These are phyloP conservation scores for Sardina pilchardus DNA, from an alignment of 2,113 vertebrate species.

Conservation along the genomic window DNA sequence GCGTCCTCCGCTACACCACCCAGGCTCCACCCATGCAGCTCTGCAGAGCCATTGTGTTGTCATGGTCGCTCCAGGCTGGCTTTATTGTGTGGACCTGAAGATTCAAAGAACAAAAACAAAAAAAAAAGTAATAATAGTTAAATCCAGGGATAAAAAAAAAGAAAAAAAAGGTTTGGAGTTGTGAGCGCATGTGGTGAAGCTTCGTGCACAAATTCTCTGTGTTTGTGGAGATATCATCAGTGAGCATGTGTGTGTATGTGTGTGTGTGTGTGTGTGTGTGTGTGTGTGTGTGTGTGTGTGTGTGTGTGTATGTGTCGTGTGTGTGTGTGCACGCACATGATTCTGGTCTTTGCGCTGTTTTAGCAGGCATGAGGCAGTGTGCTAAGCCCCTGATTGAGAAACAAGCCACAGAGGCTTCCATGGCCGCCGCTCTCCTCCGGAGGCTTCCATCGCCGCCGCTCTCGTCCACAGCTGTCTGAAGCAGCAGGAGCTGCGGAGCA, in stretches of 20 bases:
- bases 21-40: neutral
- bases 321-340: conserved; percentile 39
- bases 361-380: conserved; percentile 47
- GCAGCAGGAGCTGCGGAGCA: conserved; percentile 57
- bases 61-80: neutral
- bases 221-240: conserved; percentile 48
- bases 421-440: too few species aligned
- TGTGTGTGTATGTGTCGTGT: conserved; percentile 38
- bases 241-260: conserved; percentile 25
- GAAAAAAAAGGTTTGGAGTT: neutral
- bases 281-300: conserved; percentile 19
- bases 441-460: too few species aligned
- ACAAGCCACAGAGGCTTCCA: conserved; percentile 56
- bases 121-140: neutral
- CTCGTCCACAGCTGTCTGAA: conserved; percentile 48
- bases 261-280: conserved; percentile 40
- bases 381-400: conserved; percentile 74
- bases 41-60: neutral
- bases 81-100: neutral
- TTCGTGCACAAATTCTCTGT: neutral
- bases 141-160: too few species aligned
- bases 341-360: conserved; percentile 50
- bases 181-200: neutral
- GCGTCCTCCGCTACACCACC: neutral
- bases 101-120: neutral